Percentiles rank a stretch among this genome's conserved stretches.
Conservation (phyloP, 2,888 invertebrate genomes). For the Chromoteleia sp. region DNA sequence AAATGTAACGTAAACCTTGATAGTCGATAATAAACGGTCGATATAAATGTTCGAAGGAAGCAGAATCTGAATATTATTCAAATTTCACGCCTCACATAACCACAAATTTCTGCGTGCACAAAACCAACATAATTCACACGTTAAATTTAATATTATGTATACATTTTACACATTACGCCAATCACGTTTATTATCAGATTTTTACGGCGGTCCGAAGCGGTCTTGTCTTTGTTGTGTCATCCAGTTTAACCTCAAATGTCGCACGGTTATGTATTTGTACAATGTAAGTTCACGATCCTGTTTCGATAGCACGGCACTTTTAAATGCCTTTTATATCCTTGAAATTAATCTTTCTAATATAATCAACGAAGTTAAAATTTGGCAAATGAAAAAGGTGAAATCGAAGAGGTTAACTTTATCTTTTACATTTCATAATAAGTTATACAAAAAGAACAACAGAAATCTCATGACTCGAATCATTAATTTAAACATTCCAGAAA, state of each 20-base stretch:
- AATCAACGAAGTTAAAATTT: no score
- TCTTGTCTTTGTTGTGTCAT: slow-evolving; percentile 14
- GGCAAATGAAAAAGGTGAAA: no score
- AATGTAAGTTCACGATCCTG: slow-evolving; percentile 5
- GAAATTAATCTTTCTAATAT: slow-evolving; percentile 1
- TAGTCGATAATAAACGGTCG: slow-evolving; percentile 68
- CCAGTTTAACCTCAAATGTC: slow-evolving; percentile 41
- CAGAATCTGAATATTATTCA: slow-evolving; percentile 67
- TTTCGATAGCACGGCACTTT: slow-evolving; percentile 3
- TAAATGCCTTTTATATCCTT: neutral
- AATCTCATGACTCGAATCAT: no score
- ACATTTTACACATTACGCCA: slow-evolving; percentile 57
- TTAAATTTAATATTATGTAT: slow-evolving; percentile 64
- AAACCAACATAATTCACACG: slow-evolving; percentile 68
- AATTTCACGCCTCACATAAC: slow-evolving; percentile 62
- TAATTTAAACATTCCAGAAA: no score
- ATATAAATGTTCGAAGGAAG: slow-evolving; percentile 62
- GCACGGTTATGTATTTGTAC: slow-evolving; percentile 1
- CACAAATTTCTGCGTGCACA: slow-evolving; percentile 58
- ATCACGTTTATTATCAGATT: slow-evolving; percentile 49
- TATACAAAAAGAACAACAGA: no score
- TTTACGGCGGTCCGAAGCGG: slow-evolving; percentile 46
- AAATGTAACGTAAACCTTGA: slow-evolving; percentile 69
- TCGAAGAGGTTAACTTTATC: no score
- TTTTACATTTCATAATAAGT: neutral